These are phyloP conservation scores for Synanceia verrucosa DNA, from an alignment of 2,797 vertebrate genomes.

Conservation along the genomic window DNA sequence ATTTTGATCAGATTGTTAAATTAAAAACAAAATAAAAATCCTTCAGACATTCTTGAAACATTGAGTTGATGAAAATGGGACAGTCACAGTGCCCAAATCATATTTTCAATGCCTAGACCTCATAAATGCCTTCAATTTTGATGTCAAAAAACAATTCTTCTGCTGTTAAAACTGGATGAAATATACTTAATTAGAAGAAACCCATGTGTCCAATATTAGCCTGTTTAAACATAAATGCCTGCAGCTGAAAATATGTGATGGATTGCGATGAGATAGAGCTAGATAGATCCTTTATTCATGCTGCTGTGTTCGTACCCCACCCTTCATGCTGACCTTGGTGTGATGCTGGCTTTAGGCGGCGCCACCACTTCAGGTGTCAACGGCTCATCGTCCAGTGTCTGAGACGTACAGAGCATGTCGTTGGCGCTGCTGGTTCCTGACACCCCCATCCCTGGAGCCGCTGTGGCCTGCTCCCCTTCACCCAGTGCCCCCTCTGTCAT, in stretches of 20 bases:
- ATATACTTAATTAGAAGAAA: not conserved
- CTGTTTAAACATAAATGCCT: not conserved
- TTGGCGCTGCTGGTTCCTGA: slow-evolving; percentile 70
- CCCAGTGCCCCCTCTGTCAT: slow-evolving; percentile 11
- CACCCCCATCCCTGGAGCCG: slow-evolving; percentile 29
- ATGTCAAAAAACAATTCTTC: too few species aligned
- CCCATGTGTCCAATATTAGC: not conserved
- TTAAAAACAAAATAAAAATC: too few species aligned
- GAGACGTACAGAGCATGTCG: slow-evolving; percentile 83
- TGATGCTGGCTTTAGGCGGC: slow-evolving; percentile 50
- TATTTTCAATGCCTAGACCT: too few species aligned
- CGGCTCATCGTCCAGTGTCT: slow-evolving; percentile 82
- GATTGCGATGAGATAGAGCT: too few species aligned
- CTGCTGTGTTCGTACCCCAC: not conserved
- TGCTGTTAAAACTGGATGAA: not conserved
- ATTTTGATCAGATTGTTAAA: too few species aligned
- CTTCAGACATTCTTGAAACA: too few species aligned
- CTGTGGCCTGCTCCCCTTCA: slow-evolving; percentile 16
- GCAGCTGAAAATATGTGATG: not conserved
- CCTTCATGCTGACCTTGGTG: slow-evolving; percentile 60
- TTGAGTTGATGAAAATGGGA: too few species aligned
- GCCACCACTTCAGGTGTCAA: slow-evolving; percentile 81
- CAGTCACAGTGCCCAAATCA: too few species aligned
- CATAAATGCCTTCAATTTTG: too few species aligned
- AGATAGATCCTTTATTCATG: not conserved